Evolutionary conservation across 2,888 invertebrate genomes (phyloP), one percentile per base, ranked within the genome.

Genomic region (Diachrysia chrysitis): DNA sequence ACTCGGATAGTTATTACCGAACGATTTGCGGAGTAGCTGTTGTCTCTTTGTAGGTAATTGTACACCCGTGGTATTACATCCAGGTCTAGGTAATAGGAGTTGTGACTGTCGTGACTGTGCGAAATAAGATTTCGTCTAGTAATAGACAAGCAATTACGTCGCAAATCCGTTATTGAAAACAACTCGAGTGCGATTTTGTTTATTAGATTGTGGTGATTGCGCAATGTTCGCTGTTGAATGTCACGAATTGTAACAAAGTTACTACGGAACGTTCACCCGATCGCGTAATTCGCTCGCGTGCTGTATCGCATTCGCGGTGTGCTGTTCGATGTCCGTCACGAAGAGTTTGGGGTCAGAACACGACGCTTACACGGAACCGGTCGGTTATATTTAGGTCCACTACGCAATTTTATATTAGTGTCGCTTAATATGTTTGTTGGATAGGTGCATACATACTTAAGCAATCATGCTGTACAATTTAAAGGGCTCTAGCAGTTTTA

Each of bases 251-350:
- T 88, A 87, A 82, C 85, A 81, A 83, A 86, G 78, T 87, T 84
- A 81, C 79, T 83, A 80, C 78, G 82, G 86, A 90, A 87, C 90
- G 83, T 90, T 92, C 87, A 89, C 88, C 87, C 84, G 86, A 81
- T 88, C 86, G 89, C 84, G 87, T 89, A 86, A 86, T 88, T 85
- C 84, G 86, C 85, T 91, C 79, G 90, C 90, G 91, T 91, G 91
- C 85, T 81, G 68, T 84, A 84, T 79, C 57, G 64, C 73, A 61
- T 58, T 66, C 74, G 74, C 81, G 82, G 81, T 82, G 87, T 84
- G 81, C 83, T 71, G 85, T 85, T 82, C 85, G 85, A 85, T 83
- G 85, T 85, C 85, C 86, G 90, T 86, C 91, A 91, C 90, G 90
- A 92, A 89, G 82, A 85, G 83, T 88, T 89, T 87, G 87, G 86